phyloP scores from a whole-genome alignment of 92 coral and sea anemone genomes.

The Palythoa grandis region DNA sequence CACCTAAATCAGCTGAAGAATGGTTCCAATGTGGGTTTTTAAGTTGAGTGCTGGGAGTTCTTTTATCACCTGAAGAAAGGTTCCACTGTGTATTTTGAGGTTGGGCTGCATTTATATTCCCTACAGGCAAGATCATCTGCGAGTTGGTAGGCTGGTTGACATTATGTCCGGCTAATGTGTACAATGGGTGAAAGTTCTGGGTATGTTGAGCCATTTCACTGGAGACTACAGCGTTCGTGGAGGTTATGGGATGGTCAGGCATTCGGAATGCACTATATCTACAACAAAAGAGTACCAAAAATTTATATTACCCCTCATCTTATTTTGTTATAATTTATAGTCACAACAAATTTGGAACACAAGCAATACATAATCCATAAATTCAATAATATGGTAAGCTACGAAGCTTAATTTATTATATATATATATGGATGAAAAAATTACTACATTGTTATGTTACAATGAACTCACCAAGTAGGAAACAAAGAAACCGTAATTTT shows the following conservation, averaged over 20 bases:
- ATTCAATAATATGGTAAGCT: no score
- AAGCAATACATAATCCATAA: not conserved
- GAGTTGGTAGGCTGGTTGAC: conserved; percentile 5
- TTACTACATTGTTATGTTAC: no score
- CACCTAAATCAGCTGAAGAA: not conserved
- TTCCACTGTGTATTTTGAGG: conserved; percentile 14
- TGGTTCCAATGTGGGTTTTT: conserved; percentile 1
- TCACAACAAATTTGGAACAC: not conserved
- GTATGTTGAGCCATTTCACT: not conserved
- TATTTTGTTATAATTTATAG: not conserved
- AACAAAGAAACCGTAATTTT: no score
- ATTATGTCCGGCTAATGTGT: not conserved
- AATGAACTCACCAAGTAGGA: no score
- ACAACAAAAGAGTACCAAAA: not conserved
- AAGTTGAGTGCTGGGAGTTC: not conserved
- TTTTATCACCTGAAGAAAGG: not conserved
- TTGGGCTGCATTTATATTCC: not conserved
- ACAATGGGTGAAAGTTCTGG: not conserved
- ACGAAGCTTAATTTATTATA: no score
- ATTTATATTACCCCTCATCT: not conserved
- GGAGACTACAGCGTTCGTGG: conserved; percentile 6
- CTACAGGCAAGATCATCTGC: conserved; percentile 20
- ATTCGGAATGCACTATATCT: conserved; percentile 37
- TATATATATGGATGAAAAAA: no score
- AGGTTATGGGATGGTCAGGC: conserved; percentile 11